These are phyloP conservation scores for Leucoraja ocellata DNA, from an alignment of 2,797 vertebrate genomes.

Conservation along the genomic window DNA sequence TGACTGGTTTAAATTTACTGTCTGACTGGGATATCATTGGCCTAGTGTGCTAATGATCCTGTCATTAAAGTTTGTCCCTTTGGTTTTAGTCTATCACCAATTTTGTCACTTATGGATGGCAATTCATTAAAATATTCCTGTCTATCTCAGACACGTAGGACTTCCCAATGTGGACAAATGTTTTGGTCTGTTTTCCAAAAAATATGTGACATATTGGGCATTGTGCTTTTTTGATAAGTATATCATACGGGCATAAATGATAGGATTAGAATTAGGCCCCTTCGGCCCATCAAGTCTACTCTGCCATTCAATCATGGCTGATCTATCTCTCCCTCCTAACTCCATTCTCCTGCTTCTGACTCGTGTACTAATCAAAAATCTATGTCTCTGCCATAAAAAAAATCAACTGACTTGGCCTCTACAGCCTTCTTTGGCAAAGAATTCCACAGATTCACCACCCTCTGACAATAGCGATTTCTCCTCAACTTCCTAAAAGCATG, in stretches of 20 bases:
- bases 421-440: too few species aligned
- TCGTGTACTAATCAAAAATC: too few species aligned
- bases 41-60: slow-evolving; percentile 4
- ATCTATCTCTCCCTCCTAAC: too few species aligned
- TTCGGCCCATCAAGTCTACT: too few species aligned
- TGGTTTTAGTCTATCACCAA: not conserved
- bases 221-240: slow-evolving; percentile 34
- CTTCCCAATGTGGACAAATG: slow-evolving; percentile 1
- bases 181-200: slow-evolving; percentile 18
- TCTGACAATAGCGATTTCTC: too few species aligned
- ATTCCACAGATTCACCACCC: too few species aligned
- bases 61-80: not conserved
- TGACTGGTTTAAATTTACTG: not conserved
- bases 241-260: not conserved
- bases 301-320: too few species aligned
- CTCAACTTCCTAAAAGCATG: too few species aligned
- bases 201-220: not conserved
- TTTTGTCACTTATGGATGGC: slow-evolving; percentile 5
- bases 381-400: too few species aligned
- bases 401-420: too few species aligned
- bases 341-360: too few species aligned
- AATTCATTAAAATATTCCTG: not conserved
- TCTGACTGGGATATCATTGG: slow-evolving; percentile 12
- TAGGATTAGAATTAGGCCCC: too few species aligned
- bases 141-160: slow-evolving; percentile 14